Base-by-base conservation (phyloP, 2,888 invertebrate species). In the Pachymerium ferrugineum region DNA sequence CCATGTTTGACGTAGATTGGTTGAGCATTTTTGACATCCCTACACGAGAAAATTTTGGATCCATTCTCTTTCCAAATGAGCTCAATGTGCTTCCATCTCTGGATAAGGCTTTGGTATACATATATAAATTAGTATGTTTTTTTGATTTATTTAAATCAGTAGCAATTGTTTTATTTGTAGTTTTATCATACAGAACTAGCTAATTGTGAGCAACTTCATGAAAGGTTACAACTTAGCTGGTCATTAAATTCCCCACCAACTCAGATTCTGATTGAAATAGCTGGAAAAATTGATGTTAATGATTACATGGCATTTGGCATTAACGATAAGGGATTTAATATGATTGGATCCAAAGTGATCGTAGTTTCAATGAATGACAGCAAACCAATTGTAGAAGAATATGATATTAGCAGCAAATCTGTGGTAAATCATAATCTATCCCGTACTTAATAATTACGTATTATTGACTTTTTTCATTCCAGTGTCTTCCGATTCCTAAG, bases 221-320 rank as follows among this genome's bases (percentile, higher is more conserved):
- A 90, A 81, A 88, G 91, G 81, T 85, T 89, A 77, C 92, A 93
- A 84, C 87, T 93, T 1, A 89, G 90, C 8, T 95, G 94, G 94
- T 93, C 94, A 82, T 89, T 94, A 30, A 93, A 93, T 82, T 94
- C 94, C 0, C 91, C 90, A 29, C 42, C 47, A 3, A 38, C 47
- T 5, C 90, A 90, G 81, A 88, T 94, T 77, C 94, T 94, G 10
- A 86, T 94, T 73, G 90, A 93, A 82, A 83, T 94, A 12, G 89
- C 91, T 12, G 94, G 89, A 0, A 89, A 90, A 86, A 87, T 91
- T 69, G 83, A 85, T 84, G 78, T 81, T 25, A 25, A 68, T 28
- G 93, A 93, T 78, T 95, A 95, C 83, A 90, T 95, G 88, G 89
- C 93, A 14, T 93, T 94, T 82, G 95, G 95, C 35, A 84, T 94